Base-by-base conservation (phyloP, 2,888 invertebrate genomes). In the Helobdella robusta region DNA sequence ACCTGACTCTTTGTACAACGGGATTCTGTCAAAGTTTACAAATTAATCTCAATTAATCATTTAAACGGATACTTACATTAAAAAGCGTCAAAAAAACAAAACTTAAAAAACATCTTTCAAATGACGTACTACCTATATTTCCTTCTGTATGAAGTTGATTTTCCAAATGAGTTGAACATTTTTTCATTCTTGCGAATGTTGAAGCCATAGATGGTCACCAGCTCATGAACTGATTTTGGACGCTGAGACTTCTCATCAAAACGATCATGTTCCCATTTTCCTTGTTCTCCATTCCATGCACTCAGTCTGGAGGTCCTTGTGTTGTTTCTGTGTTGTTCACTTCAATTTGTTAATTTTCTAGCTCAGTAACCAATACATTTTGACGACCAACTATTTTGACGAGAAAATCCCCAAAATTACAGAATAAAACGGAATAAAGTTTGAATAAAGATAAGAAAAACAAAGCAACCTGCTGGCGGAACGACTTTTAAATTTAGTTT, bases 151-250 rank as follows among this genome's bases (percentile, higher is more conserved):
- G 32, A 50, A 48, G 20, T 23, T 34, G 32, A 46, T 30, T 50
- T 46, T 15, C 25, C 44, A 18, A 48, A 30, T n/a, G 44, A 20
- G 30, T 34, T 20, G 32, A 48, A 44, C 20, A 23, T 35, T 25
- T 50, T 72, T 64, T 76, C 74, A 52, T 71, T 67, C 18, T 72
- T 71, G 28, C 93, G 83, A 70, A 95, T 95, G 75, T 97, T 94
- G 79, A 94, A 95, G 0, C 93, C 93, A 78, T 93, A 93, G 63
- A 87, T 84, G 0, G 87, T 84, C 18, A 91, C 85, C 63, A 94
- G 77, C 80, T 94, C 93, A 36, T 89, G 85, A 40, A 86, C 84
- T 40, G 87, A 86, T 80, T 93, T 94, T 6, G 92, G 92, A 59
- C 86, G 85, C 82, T 97, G 88, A 62, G 81, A 78, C 66, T 87